Conservation (phyloP, 2,113 vertebrate genomes). For the Willisornis vidua region DNA sequence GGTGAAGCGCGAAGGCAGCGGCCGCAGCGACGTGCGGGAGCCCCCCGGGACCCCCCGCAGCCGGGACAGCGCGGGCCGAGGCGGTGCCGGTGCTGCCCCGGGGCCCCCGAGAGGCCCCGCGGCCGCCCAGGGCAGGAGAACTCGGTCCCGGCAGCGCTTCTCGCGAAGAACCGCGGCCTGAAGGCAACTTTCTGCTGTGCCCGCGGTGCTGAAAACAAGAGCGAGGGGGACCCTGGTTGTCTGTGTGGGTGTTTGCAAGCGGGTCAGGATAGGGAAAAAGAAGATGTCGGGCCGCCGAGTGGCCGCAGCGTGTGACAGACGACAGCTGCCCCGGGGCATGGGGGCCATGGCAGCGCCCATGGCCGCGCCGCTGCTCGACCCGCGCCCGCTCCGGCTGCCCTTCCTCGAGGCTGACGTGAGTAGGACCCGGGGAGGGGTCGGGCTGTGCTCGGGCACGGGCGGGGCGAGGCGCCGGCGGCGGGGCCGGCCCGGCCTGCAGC, state of each 20-base stretch:
- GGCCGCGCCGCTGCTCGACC: conserved; percentile 54
- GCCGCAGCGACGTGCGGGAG: too few species aligned
- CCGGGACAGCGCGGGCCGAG: too few species aligned
- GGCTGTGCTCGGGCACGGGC: neutral
- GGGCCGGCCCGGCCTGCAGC: neutral
- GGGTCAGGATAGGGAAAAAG: conserved; percentile 64
- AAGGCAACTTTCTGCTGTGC: neutral
- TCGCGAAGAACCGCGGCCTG: too few species aligned
- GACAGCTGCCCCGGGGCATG: conserved; percentile 62
- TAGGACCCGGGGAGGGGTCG: neutral
- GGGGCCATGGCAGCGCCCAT: conserved; percentile 52
- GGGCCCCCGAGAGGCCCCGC: too few species aligned
- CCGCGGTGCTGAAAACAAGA: neutral
- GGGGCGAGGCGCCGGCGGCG: neutral
- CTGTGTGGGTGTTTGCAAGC: conserved; percentile 36
- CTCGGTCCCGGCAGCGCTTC: too few species aligned
- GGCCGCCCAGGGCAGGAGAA: too few species aligned
- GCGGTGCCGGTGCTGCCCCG: too few species aligned
- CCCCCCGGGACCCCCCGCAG: too few species aligned
- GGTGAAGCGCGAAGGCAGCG: neutral
- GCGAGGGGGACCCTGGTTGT: neutral
- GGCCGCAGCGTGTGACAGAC: conserved; percentile 53
- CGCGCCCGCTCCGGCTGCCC: conserved; percentile 55
- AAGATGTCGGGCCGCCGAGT: conserved; percentile 69
- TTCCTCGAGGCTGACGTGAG: conserved; percentile 70